Percentiles rank a stretch among this genome's conserved stretches.
These are phyloP conservation scores for Amorpha juglandis DNA, from an alignment of 2,888 invertebrate genomes.

Conservation along the genomic window DNA sequence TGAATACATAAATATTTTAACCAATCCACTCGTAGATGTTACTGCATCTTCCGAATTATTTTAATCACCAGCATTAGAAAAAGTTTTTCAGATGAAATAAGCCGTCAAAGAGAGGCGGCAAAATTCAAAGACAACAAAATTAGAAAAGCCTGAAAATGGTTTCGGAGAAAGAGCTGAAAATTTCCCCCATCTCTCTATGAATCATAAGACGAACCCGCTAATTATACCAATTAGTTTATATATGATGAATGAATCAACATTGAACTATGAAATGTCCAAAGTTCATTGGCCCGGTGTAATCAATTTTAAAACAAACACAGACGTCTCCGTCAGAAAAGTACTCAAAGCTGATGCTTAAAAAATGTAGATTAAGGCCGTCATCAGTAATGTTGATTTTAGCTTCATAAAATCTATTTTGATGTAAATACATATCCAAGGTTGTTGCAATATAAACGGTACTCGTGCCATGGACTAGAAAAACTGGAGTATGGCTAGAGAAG, in stretches of 20 bases:
- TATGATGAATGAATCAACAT: slow-evolving; percentile 14
- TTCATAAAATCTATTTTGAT: not conserved
- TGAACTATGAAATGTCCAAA: slow-evolving; percentile 1
- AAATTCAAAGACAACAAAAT: not conserved
- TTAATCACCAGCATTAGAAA: too few relatives aligned
- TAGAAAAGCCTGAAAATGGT: not conserved
- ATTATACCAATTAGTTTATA: slow-evolving; percentile 17
- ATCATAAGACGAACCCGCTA: slow-evolving; percentile 1
- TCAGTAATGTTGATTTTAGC: not conserved
- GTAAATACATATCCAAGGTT: too few relatives aligned
- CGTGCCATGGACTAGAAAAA: too few relatives aligned
- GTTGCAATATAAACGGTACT: too few relatives aligned
- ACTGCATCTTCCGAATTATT: too few relatives aligned
- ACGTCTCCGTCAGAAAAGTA: slow-evolving; percentile 1
- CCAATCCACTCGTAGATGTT: too few relatives aligned
- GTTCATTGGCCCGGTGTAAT: slow-evolving; percentile 9
- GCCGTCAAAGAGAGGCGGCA: too few relatives aligned
- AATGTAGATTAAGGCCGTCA: not conserved
- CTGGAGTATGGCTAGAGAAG: too few relatives aligned
- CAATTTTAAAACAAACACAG: slow-evolving; percentile 6
- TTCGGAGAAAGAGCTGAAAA: not conserved
- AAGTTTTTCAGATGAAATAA: too few relatives aligned
- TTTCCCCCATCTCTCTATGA: not conserved
- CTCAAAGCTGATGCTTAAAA: slow-evolving; percentile 5
- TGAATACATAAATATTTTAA: too few relatives aligned